Percentiles rank a stretch among this genome's conserved stretches.
Evolutionary conservation across 2,797 vertebrate genomes (phyloP).

Genomic region (Falco cherrug): DNA sequence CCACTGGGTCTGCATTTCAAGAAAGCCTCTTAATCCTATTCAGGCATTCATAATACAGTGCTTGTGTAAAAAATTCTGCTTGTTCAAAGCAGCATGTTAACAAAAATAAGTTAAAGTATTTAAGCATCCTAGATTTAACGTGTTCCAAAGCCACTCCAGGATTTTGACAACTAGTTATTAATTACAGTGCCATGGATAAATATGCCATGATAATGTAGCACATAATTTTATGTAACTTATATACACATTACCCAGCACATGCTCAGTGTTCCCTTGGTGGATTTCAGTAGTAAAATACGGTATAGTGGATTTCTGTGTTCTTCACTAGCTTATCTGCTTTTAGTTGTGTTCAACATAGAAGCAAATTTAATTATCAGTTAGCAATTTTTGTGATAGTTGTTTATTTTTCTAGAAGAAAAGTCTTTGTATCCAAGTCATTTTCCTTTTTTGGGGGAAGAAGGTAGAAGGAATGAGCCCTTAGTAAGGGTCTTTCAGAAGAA

Average conservation of each 20-base stretch:
- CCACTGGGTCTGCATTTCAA: neutral
- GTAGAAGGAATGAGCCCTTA: neutral
- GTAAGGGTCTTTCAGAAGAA: neutral
- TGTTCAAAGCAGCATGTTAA: neutral
- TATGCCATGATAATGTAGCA: neutral
- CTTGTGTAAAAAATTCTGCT: neutral
- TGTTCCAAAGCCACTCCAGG: neutral
- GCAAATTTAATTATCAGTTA: neutral
- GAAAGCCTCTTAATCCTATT: conserved; percentile 11
- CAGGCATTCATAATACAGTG: neutral
- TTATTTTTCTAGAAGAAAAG: neutral
- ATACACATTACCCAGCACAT: neutral
- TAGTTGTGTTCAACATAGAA: neutral
- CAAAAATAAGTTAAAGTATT: neutral
- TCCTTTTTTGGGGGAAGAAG: neutral
- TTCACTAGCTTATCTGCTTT: neutral
- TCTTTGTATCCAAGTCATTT: neutral
- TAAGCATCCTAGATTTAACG: neutral
- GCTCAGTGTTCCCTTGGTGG: neutral
- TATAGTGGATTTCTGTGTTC: neutral
- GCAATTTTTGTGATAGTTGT: neutral
- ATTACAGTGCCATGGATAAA: neutral
- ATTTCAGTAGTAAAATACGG: neutral
- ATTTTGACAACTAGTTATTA: conserved; percentile 13
- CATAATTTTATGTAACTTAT: neutral